These are phyloP conservation scores for Porites rus DNA, from an alignment of 92 coral and sea anemone genomes.

Conservation along the genomic window DNA sequence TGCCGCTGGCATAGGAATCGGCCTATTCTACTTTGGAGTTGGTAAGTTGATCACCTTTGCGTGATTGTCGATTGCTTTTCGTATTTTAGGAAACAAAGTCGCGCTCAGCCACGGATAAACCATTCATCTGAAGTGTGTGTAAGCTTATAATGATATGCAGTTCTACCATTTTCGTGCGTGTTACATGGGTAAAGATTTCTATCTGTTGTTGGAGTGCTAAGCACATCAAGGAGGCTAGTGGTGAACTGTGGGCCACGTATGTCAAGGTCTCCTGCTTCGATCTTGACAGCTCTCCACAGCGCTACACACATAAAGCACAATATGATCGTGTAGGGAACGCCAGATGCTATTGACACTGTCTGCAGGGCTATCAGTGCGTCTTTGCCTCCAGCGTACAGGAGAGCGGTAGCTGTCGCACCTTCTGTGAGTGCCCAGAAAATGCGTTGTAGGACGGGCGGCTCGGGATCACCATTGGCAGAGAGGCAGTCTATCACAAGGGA, in stretches of 20 bases:
- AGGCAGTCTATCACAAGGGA: constrained; percentile 94
- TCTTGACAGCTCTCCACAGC: constrained; percentile 83
- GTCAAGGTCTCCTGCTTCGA: constrained; percentile 85
- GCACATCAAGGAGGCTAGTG: constrained; percentile 67
- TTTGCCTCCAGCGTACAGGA: constrained; percentile 76
- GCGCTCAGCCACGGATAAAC: background rate
- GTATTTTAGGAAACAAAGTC: background rate
- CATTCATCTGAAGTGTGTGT: background rate
- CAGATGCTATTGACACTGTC: constrained; percentile 81
- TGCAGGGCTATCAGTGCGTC: constrained; percentile 85
- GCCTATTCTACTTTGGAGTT: constrained; percentile 90
- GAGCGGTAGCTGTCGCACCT: constrained; percentile 90
- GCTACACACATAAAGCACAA: constrained; percentile 87
- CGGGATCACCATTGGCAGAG: constrained; percentile 92
- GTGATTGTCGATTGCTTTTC: background rate
- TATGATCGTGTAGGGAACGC: constrained; percentile 80
- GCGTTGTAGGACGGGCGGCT: constrained; percentile 90
- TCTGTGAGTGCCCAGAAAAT: constrained; percentile 95
- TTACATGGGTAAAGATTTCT: background rate
- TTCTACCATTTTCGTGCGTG: background rate
- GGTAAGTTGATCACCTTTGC: constrained; percentile 12
- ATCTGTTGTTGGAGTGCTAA: constrained; percentile 49
- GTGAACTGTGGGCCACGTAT: constrained; percentile 76
- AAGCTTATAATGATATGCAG: background rate
- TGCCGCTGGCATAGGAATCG: constrained; percentile 95